A percentile compares a stretch with the other conserved stretches of the same genome.
Conservation (phyloP, 1,140 invertebrate genomes). For the Zaprionus vittiger region DNA sequence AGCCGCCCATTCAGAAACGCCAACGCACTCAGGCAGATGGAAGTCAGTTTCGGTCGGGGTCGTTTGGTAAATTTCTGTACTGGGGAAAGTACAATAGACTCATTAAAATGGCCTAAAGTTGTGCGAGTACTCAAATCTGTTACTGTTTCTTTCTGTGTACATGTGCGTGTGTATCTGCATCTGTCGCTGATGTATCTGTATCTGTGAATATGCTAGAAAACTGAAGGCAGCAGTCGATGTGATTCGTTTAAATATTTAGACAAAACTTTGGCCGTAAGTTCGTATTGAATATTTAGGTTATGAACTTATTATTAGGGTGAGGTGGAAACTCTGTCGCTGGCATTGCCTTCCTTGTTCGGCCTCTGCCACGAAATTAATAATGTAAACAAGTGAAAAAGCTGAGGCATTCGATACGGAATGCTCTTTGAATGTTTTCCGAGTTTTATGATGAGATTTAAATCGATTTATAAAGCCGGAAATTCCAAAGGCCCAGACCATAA, state of each 20-base stretch:
- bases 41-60: slow-evolving; percentile 19
- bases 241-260: slow-evolving; percentile 73
- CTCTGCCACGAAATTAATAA: slow-evolving; percentile 40
- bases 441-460: slow-evolving; percentile 66
- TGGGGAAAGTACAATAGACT: slow-evolving; percentile 39
- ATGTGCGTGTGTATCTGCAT: background rate
- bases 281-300: slow-evolving; percentile 56
- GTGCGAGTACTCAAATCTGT: slow-evolving; percentile 11
- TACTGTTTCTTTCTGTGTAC: background rate
- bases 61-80: background rate
- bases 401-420: slow-evolving; percentile 30
- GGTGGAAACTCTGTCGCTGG: slow-evolving; percentile 14
- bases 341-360: background rate
- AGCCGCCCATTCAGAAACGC: slow-evolving; percentile 21
- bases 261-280: slow-evolving; percentile 59
- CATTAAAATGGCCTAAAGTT: slow-evolving; percentile 43
- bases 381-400: slow-evolving; percentile 52
- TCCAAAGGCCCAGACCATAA: slow-evolving; percentile 24
- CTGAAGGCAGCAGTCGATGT: background rate
- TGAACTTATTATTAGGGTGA: slow-evolving; percentile 52
- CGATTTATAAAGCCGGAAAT: slow-evolving; percentile 54
- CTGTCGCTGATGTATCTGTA: background rate
- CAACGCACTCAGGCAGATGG: slow-evolving; percentile 32
- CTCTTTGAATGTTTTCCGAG: slow-evolving; percentile 40
- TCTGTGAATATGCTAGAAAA: slow-evolving; percentile 8